Percentiles rank a stretch among this genome's conserved stretches.
These are phyloP conservation scores for Oryctolagus cuniculus DNA, from an alignment of 2,113 vertebrate genomes.

Conservation along the genomic window mOryCun1.1 NC_091447.1:24788501-24789000, in stretches of 20 bases:
- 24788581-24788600: conserved; percentile 16
- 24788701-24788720: not conserved
- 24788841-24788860: not conserved
- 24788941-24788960: not conserved
- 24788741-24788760: not conserved
- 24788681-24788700: not conserved
- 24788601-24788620: not conserved
- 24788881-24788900: not conserved
- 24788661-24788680: not conserved
- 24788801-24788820: no score
- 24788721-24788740: not conserved
- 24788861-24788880: not conserved
- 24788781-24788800: not conserved
- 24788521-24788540: not conserved
- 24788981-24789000: not conserved
- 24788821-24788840: not conserved
- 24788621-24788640: conserved; percentile 16
- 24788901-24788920: no score
- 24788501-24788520: not conserved
- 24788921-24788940: not conserved
- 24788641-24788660: not conserved
- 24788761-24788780: not conserved
- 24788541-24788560: conserved; percentile 10
- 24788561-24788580: not conserved
- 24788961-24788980: not conserved